Evolutionary conservation across 2,888 invertebrate species (phyloP).

Genomic region (Amphipyra tragopoginis): DNA sequence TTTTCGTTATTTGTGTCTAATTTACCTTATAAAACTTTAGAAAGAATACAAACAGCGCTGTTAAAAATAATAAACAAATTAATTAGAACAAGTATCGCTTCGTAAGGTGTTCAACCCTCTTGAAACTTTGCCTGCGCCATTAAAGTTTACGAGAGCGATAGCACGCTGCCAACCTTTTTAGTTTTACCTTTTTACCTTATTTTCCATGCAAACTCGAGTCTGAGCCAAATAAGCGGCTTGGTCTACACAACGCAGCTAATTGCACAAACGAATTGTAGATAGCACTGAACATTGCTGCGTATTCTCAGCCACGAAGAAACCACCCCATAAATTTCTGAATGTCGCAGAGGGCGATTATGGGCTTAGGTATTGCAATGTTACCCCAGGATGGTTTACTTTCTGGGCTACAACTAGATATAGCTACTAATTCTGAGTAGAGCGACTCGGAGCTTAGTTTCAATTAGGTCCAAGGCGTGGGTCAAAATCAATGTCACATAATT

Average conservation of each 20-base stretch:
- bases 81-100: slow-evolving; percentile 6
- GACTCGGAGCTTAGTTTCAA: no score
- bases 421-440: no score
- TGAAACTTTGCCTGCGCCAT: slow-evolving; percentile 28
- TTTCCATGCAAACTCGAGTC: slow-evolving; percentile 38
- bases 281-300: background rate
- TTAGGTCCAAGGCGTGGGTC: no score
- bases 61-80: slow-evolving; percentile 1
- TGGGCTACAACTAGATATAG: no score
- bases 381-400: no score
- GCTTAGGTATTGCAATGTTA: no score
- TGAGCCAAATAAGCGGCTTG: slow-evolving; percentile 24
- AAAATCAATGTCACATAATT: no score
- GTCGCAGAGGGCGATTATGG: no score
- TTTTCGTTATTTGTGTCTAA: no score
- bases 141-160: slow-evolving; percentile 39
- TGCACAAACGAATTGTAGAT: slow-evolving; percentile 26
- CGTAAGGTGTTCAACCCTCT: slow-evolving; percentile 18
- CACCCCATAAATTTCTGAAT: no score
- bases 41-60: background rate
- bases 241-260: slow-evolving; percentile 23
- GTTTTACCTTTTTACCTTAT: slow-evolving; percentile 40
- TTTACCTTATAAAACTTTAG: no score
- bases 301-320: no score
- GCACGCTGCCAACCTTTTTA: slow-evolving; percentile 36